Evolutionary conservation across 2,113 vertebrate genomes (phyloP), one percentile per base, ranked within the genome.

Genomic region (Theristicus caerulescens): DNA sequence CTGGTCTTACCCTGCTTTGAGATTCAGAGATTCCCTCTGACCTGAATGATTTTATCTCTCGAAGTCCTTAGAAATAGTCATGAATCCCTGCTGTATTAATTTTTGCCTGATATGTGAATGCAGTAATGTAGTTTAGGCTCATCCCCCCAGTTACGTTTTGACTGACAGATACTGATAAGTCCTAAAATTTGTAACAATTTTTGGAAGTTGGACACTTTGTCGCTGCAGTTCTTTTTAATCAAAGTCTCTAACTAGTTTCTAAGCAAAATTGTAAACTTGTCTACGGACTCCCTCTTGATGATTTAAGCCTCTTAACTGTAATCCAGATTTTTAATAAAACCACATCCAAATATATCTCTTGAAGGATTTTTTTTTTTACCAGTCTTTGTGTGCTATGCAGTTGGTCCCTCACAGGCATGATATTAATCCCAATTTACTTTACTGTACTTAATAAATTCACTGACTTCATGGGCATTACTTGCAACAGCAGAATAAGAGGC

Each of bases 301-400:
- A 69, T 69, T 90, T 93, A 96, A 95, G 78, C 93, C 54, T 80
- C 91, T 94, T 96, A 93, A 67, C 49, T 82, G 46, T 94, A 95
- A 91, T 90, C 82, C 90, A 88, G 36, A 36, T 82, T 94, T 95
- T 61, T 85, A 90, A 80, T 91, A 52, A 91, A 72, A 76, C 38
- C 49, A 32, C 15, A 57, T 79, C 77, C 66, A 87, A 82, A 91
- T 87, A 65, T n/a, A 67, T 69, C 44, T 81, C 64, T 65, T 82
- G 29, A 91, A 89, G 57, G 62, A 11, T 52, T 34, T 51, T 49
- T 32, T 19, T 47, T 90, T 36, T 58, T n/a, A 44, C 32, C 11
- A 42, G 7, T 82, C 34, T 57, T 89, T 49, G 13, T 52, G 20
- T 82, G 67, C 31, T 47, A 15, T 21, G 54, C 13, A 70, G 19